Percentiles rank a stretch among this genome's conserved stretches.
phyloP scores from a whole-genome alignment of 2,113 vertebrate species.

The Coreoperca whiteheadi region DNA sequence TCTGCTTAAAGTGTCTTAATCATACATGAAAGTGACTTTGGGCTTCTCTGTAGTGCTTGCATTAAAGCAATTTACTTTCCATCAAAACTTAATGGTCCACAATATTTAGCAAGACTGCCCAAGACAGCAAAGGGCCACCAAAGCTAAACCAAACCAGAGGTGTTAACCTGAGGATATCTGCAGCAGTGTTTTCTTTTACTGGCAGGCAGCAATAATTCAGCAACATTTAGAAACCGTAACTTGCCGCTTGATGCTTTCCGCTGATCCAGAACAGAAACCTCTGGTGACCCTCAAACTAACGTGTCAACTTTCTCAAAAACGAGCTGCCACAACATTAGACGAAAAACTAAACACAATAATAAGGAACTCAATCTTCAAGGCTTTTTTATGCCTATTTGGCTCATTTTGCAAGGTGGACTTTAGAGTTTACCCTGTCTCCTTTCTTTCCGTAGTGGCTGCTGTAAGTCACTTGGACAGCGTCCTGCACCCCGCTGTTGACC shows the following conservation, averaged over 20 bases:
- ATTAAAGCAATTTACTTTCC: conserved; percentile 35
- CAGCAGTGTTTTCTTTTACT: conserved; percentile 35
- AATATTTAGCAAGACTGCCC: conserved; percentile 21
- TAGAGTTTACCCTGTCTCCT: conserved; percentile 54
- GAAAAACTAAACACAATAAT: conserved; percentile 40
- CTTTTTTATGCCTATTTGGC: conserved; percentile 51
- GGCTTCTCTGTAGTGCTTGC: conserved; percentile 23
- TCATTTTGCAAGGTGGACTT: conserved; percentile 64
- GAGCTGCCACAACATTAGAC: conserved; percentile 58
- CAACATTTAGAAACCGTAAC: conserved; percentile 55
- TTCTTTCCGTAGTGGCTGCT: conserved; percentile 51
- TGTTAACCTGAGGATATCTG: conserved; percentile 46
- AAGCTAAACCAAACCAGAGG: conserved; percentile 26
- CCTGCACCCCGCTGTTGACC: conserved; percentile 75
- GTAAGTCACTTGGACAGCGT: conserved; percentile 81
- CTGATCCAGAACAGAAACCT: conserved; percentile 73
- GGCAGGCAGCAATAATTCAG: conserved; percentile 61
- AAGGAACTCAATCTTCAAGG: conserved; percentile 53
- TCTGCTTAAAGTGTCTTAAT: conserved; percentile 47
- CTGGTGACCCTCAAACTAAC: conserved; percentile 51
- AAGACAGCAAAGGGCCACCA: conserved; percentile 9
- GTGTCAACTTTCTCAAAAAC: conserved; percentile 52
- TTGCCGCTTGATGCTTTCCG: conserved; percentile 37
- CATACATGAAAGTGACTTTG: conserved; percentile 64
- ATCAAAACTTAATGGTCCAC: conserved; percentile 53